These are phyloP conservation scores for Xerus rutilus DNA, from an alignment of 2,797 vertebrate species.

Conservation along the genomic window DNA sequence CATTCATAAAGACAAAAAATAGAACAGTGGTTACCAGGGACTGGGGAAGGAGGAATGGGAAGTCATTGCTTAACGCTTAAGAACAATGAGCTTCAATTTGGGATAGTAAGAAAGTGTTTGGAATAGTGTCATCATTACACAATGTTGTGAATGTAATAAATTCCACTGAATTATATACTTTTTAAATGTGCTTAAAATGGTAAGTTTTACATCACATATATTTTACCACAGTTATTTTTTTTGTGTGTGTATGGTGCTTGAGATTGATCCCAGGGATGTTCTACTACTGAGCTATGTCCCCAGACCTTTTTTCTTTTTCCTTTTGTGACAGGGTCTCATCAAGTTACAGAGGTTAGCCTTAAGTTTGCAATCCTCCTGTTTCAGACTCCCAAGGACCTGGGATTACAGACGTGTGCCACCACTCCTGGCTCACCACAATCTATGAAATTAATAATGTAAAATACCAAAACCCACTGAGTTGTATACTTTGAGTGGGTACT, in stretches of 20 bases:
- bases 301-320: too few relatives aligned
- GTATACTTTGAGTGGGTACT: background rate
- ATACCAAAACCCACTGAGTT: slow-evolving; percentile 26
- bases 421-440: background rate
- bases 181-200: background rate
- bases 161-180: background rate
- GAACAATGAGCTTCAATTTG: slow-evolving; percentile 1
- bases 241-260: too few relatives aligned
- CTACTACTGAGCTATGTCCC: too few relatives aligned
- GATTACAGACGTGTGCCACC: too few relatives aligned
- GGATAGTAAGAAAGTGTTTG: background rate
- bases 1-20: background rate
- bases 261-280: too few relatives aligned
- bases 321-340: too few relatives aligned
- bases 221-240: background rate
- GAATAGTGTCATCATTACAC: background rate
- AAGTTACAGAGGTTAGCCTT: too few relatives aligned
- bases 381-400: too few relatives aligned
- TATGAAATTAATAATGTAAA: slow-evolving; percentile 10
- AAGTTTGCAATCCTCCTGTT: too few relatives aligned
- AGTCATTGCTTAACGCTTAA: background rate
- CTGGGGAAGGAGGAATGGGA: background rate
- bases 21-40: background rate
- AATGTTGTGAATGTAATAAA: slow-evolving; percentile 6
- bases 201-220: background rate